These are phyloP conservation scores for Malacoctenus gilli DNA, from an alignment of 2,797 vertebrate species.

Conservation along the genomic window DNA sequence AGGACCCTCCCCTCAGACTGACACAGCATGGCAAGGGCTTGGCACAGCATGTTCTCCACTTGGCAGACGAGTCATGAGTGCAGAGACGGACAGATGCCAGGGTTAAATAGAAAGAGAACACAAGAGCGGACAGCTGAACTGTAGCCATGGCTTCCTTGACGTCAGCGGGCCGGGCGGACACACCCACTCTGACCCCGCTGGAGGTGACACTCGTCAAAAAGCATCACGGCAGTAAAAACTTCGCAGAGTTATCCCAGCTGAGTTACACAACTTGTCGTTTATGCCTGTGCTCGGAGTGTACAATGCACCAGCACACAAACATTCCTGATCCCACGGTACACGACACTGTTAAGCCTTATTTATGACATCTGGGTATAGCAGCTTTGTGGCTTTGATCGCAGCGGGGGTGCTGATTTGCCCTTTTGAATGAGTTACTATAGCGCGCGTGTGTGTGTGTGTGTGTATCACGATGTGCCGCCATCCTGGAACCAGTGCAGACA, in stretches of 20 bases:
- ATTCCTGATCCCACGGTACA: neutral
- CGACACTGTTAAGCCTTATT: neutral
- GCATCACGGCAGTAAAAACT: conserved; percentile 18
- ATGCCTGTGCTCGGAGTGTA: neutral
- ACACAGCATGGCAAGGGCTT: conserved; percentile 48
- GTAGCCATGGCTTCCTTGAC: conserved; percentile 59
- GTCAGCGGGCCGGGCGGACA: conserved; percentile 45
- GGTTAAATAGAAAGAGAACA: conserved; percentile 43
- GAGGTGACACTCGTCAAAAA: conserved; percentile 33
- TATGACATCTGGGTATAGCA: conserved; percentile 2
- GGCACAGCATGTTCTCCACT: conserved; percentile 61
- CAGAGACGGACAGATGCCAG: conserved; percentile 38
- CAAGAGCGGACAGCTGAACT: conserved; percentile 66
- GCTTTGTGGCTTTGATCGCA: conserved; percentile 21
- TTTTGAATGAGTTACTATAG: conserved; percentile 25
- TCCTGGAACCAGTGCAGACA: neutral
- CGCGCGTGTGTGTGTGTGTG: neutral
- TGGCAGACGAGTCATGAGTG: conserved; percentile 50
- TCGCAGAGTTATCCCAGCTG: conserved; percentile 1
- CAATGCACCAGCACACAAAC: neutral
- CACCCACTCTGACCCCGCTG: conserved; percentile 14
- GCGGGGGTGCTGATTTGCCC: conserved; percentile 17
- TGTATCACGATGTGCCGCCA: neutral
- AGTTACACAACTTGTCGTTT: conserved; percentile 11
- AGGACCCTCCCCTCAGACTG: conserved; percentile 30